Percentiles rank a stretch among this genome's conserved stretches.
These are phyloP conservation scores for Cheilosia scutellata DNA, from an alignment of 2,888 invertebrate species.

Conservation along the genomic window DNA sequence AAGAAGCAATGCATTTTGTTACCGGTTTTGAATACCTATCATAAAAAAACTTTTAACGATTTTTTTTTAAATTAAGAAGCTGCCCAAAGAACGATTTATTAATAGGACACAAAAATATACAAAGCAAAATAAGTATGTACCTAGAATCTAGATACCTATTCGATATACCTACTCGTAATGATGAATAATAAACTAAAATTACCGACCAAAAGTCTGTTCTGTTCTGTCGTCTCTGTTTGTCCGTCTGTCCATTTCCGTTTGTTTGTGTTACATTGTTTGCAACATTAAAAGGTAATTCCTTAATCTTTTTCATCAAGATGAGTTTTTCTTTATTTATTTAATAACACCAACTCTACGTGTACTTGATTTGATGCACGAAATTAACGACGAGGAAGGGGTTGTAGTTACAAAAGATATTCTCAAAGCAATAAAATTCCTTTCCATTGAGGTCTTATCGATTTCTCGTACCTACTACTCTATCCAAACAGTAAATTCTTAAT, in stretches of 20 bases:
- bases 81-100: too few relatives aligned
- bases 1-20: too few relatives aligned
- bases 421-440: conserved; percentile 71
- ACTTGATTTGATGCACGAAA: conserved; percentile 45
- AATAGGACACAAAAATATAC: too few relatives aligned
- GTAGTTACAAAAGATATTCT: conserved; percentile 60
- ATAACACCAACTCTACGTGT: conserved; percentile 49
- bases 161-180: too few relatives aligned
- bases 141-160: too few relatives aligned
- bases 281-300: conserved; percentile 46
- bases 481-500: conserved; percentile 75
- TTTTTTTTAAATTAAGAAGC: too few relatives aligned
- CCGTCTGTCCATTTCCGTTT: conserved; percentile 23
- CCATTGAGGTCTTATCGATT: conserved; percentile 75
- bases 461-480: conserved; percentile 64
- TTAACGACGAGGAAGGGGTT: conserved; percentile 26
- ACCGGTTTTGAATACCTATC: too few relatives aligned
- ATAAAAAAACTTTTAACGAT: too few relatives aligned
- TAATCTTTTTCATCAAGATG: conserved; percentile 6
- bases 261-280: conserved; percentile 24
- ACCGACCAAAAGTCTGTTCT: conserved; percentile 43
- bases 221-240: conserved; percentile 23
- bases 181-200: conserved; percentile 15
- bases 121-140: too few relatives aligned
- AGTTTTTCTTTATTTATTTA: conserved; percentile 35